Conservation (phyloP, 2,113 vertebrate species). For the Plestiodon gilberti region DNA sequence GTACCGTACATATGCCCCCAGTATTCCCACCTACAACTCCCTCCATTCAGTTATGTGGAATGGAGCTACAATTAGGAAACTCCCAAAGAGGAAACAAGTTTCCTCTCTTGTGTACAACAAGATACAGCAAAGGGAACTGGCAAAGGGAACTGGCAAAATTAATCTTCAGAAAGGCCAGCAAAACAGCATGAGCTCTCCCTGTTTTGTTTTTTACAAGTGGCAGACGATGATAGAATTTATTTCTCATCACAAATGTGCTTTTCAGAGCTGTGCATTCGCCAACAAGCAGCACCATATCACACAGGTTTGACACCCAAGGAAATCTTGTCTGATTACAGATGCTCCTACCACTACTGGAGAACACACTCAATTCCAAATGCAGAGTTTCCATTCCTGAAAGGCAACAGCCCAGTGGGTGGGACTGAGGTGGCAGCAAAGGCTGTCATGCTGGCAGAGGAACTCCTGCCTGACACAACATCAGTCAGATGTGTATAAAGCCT, state of each 20-base stretch:
- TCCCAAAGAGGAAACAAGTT: too few relatives aligned
- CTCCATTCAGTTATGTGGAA: background rate
- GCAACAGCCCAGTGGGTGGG: slow-evolving; percentile 55
- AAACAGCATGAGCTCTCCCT: slow-evolving; percentile 1
- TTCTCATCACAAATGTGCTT: slow-evolving; percentile 25
- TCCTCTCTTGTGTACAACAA: background rate
- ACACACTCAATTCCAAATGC: slow-evolving; percentile 37
- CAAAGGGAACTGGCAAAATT: background rate
- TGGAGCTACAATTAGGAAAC: background rate
- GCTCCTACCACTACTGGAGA: slow-evolving; percentile 44
- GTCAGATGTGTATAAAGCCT: slow-evolving; percentile 50
- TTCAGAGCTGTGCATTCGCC: slow-evolving; percentile 28
- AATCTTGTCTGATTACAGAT: slow-evolving; percentile 32
- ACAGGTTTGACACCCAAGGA: slow-evolving; percentile 6
- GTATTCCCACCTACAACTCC: background rate
- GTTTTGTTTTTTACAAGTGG: slow-evolving; percentile 13
- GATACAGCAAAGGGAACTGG: background rate
- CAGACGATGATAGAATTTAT: background rate
- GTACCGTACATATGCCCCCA: background rate
- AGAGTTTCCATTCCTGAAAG: slow-evolving; percentile 61
- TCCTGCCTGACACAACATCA: slow-evolving; percentile 10
- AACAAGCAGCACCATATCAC: slow-evolving; percentile 5
- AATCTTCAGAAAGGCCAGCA: background rate
- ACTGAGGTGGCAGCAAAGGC: slow-evolving; percentile 46
- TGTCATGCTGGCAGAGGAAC: slow-evolving; percentile 15